Conservation (phyloP, 1,140 invertebrate genomes). For the Saccostrea glomerata region DNA sequence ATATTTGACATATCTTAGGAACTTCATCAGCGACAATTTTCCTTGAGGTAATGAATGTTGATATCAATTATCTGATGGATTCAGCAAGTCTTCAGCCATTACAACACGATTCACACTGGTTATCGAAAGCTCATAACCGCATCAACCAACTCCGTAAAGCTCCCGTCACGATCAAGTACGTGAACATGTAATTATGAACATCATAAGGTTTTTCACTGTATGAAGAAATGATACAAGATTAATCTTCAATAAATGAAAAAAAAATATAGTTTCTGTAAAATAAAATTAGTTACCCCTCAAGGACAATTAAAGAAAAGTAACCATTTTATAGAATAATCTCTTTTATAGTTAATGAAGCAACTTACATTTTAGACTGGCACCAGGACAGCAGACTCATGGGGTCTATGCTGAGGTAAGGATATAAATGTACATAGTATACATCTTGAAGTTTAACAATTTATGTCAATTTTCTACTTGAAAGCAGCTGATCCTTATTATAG, state of each 20-base stretch:
- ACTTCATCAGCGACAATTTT: neutral
- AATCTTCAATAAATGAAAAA: no score
- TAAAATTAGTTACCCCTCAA: no score
- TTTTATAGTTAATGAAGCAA: no score
- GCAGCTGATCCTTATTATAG: no score
- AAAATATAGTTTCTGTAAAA: no score
- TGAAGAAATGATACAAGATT: no score
- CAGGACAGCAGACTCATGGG: neutral
- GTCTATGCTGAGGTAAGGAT: neutral
- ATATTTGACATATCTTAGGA: neutral
- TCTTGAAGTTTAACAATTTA: no score
- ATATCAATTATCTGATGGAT: conserved; percentile 56
- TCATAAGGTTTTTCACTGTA: no score
- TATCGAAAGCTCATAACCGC: conserved; percentile 47
- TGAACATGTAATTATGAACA: neutral
- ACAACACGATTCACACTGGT: conserved; percentile 52
- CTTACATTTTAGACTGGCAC: neutral
- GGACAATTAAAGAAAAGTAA: no score
- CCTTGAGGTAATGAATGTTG: conserved; percentile 30
- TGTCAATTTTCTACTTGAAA: no score
- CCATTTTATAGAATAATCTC: no score
- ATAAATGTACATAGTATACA: neutral
- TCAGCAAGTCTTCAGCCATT: conserved; percentile 44
- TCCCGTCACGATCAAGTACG: conserved; percentile 54
- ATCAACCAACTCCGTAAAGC: conserved; percentile 58